Percentiles rank a stretch among this genome's conserved stretches.
Evolutionary conservation across 2,797 vertebrate species (phyloP).

Genomic region (Pantherophis alleghaniensis): DNA sequence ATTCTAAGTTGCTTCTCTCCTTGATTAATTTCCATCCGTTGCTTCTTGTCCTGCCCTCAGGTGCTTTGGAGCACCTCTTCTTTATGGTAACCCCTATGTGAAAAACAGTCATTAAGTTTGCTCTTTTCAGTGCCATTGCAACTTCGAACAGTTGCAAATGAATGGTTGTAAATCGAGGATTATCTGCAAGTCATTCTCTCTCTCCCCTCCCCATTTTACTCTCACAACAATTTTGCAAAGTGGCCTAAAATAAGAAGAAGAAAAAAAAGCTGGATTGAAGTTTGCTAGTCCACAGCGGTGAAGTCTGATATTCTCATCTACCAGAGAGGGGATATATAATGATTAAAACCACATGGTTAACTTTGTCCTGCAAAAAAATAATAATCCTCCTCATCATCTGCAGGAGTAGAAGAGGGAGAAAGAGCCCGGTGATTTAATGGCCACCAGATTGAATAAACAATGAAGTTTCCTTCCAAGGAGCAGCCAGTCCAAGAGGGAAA

Average conservation of each 20-base stretch:
- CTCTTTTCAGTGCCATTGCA: neutral
- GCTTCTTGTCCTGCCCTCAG: neutral
- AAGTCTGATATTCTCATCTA: neutral
- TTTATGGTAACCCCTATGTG: neutral
- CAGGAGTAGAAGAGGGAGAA: neutral
- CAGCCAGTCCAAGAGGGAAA: neutral
- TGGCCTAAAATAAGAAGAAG: neutral
- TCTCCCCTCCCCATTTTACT: neutral
- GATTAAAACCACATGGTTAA: neutral
- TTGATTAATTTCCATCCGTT: fast-evolving
- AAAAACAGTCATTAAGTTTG: neutral
- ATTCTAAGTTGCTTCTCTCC: neutral
- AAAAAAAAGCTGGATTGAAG: neutral
- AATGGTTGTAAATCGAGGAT: neutral
- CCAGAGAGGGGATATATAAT: neutral
- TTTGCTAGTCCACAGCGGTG: neutral
- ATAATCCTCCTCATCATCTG: neutral
- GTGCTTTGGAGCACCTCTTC: neutral
- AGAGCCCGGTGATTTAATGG: neutral
- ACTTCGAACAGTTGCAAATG: no score
- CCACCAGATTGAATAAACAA: neutral
- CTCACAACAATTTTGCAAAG: neutral
- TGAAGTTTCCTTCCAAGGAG: neutral
- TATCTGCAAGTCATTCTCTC: neutral
- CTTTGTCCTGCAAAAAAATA: neutral